Base-by-base conservation (phyloP, 2,797 vertebrate genomes). In the Phoebastria nigripes region DNA sequence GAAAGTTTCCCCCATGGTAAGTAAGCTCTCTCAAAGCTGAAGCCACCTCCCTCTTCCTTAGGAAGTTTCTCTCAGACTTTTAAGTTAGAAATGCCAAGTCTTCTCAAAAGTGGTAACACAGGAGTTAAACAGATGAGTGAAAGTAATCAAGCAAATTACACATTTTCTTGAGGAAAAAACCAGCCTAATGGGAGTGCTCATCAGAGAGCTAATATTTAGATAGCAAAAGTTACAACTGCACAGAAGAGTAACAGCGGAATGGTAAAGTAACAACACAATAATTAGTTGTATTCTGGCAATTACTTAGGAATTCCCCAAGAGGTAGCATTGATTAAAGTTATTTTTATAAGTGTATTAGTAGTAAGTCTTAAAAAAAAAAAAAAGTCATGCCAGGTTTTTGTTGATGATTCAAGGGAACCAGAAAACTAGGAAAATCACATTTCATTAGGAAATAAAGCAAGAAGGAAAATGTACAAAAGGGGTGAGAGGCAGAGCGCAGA, bases 251-350 rank as follows among this genome's bases (percentile, higher is more conserved):
- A 88, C 0, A 2, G 71, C 65, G 63, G 56, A 92, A 83, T 1
- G 1, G 39, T 74, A 54, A 94, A 87, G 61, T 54, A 91, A 67
- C 35, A 80, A 33, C 76, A 78, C 39, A 78, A 71, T 85, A 92
- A 93, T 93, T 96, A 89, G 71, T 47, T 73, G 59, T 8, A 71
- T 89, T 95, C 79, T 29, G 73, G 52, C 71, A 95, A 93, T 92
- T 92, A 80, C 74, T 87, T 89, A 80, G 51, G 79, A 94, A 86
- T 94, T 95, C 79, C 94, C 91, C 73, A 91, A 83, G 69, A 91
- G 67, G 11, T 87, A 89, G 11, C 79, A 94, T 16, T 94, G 87
- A 93, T 95, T 91, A 93, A 92, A 95, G 69, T 89, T 90, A 55
- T 91, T 91, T 81, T 88, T 83, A 44, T 82, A 84, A 87, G 44